Base-by-base conservation (phyloP, 2,888 invertebrate genomes). In the Polylopha cassiicola region DNA sequence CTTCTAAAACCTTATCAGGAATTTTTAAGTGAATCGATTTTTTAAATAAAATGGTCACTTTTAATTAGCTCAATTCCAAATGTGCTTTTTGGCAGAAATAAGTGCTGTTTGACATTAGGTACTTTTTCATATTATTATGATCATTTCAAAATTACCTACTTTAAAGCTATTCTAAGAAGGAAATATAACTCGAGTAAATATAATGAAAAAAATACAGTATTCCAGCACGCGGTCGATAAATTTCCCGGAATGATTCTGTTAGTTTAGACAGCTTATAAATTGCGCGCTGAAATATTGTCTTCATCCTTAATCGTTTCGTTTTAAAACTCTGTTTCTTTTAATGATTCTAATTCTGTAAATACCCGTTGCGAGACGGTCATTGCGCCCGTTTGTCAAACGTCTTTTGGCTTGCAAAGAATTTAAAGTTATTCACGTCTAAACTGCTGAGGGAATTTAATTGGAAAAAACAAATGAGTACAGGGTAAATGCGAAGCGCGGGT, bases 401-500 rank as follows among this genome's bases (percentile, higher is more conserved):
- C 67, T 69, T 70, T 70, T 56, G 47, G 47, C 46, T 34, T 37
- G 50, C 48, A 50, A 46, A 41, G 47, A 52, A 60, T 29, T 50
- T 58, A 61, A 62, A 65, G 54, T 56, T 59, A 59, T 52, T 50
- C 51, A 51, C 47, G 48, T 49, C 50, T 43, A 56, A 61, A 65
- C 55, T 51, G 54, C 51, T 33, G 42, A 54, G 53, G 55, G 57
- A 61, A 59, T n/a, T n/a, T 61, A 65, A 65, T 65, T 50, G 55
- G 44, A 51, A 51, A 57, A 60, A 61, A 51, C 31, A 37, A 46
- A 59, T 51, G 55, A 55, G 48, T 46, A 48, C 41, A 36, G 48
- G 55, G 47, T 41, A 47, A 55, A 56, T 58, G 58, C 59, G 58
- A 68, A 69, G 71, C 70, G 61, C 66, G 61, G 74, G 75, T 73